These are phyloP conservation scores for Tenebrio molitor DNA, from an alignment of 1,140 invertebrate genomes.

Conservation along the genomic window DNA sequence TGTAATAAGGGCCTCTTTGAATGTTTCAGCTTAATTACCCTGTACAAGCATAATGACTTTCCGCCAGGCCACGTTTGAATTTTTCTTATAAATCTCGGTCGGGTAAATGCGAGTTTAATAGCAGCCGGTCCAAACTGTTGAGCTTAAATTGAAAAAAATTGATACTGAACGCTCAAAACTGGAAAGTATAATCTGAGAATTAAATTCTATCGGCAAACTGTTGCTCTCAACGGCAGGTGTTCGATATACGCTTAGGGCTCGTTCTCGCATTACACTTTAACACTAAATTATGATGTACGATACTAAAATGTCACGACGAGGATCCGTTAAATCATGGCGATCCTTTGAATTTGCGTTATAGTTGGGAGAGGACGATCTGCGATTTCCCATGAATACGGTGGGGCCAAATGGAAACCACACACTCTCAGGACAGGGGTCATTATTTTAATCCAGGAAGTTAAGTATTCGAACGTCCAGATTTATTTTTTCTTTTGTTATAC, in stretches of 20 bases:
- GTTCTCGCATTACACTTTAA: conserved; percentile 34
- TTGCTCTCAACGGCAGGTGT: conserved; percentile 24
- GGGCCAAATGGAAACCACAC: conserved; percentile 11
- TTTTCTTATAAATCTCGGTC: conserved; percentile 25
- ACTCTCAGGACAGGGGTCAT: conserved; percentile 3
- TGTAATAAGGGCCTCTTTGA: conserved; percentile 26
- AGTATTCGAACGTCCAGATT: conserved; percentile 3
- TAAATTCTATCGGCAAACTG: conserved; percentile 40
- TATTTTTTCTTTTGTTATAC: conserved; percentile 9
- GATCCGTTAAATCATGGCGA: conserved; percentile 20
- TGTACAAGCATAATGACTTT: conserved; percentile 39
- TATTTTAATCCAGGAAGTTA: conserved; percentile 8
- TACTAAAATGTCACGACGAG: conserved; percentile 23
- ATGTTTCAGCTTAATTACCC: conserved; percentile 37
- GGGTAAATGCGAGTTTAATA: conserved; percentile 34
- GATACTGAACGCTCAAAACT: background rate
- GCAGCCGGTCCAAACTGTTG: conserved; percentile 9
- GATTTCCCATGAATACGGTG: background rate
- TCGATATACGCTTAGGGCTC: conserved; percentile 15
- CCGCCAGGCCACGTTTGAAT: conserved; percentile 21
- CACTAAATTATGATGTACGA: conserved; percentile 37
- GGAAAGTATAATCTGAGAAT: conserved; percentile 13
- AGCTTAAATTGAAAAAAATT: conserved; percentile 13
- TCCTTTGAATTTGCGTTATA: conserved; percentile 7
- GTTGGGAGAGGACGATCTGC: background rate